Evolutionary conservation across 2,888 invertebrate species (phyloP).

Genomic region (Macaria notata): DNA sequence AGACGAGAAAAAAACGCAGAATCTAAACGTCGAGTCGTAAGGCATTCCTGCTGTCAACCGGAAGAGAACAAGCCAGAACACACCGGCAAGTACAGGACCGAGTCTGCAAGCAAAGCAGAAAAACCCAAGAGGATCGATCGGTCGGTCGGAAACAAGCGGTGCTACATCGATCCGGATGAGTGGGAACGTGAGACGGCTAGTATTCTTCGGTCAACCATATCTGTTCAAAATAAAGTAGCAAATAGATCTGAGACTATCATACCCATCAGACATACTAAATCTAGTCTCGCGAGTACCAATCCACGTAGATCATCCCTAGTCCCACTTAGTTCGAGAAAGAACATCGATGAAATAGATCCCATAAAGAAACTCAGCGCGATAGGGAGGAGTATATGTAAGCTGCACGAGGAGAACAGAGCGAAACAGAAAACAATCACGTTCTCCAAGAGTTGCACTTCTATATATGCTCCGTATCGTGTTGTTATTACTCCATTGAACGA

Average conservation of each 20-base stretch:
- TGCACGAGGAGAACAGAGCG: conserved; percentile 58
- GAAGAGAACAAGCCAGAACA: conserved; percentile 43
- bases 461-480: conserved; percentile 68
- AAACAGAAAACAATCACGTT: conserved; percentile 64
- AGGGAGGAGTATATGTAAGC: conserved; percentile 70
- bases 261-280: conserved; percentile 61
- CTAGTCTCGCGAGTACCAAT: conserved; percentile 50
- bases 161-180: conserved; percentile 75
- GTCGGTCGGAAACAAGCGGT: conserved; percentile 79
- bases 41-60: conserved; percentile 71
- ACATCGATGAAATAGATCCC: conserved; percentile 55
- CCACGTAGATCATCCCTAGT: conserved; percentile 47
- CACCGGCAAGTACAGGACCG: conserved; percentile 66
- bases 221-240: conserved; percentile 67
- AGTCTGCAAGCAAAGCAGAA: conserved; percentile 66
- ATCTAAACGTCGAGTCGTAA: conserved; percentile 63
- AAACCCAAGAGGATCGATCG: conserved; percentile 64
- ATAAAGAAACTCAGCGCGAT: conserved; percentile 72
- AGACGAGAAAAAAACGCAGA: conserved; percentile 73
- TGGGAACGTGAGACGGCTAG: conserved; percentile 83
- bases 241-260: conserved; percentile 51
- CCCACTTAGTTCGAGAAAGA: conserved; percentile 52
- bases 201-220: conserved; percentile 74
- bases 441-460: conserved; percentile 69
- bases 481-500: conserved; percentile 64